Conservation (phyloP, 2,113 vertebrate species). For the Mirounga angustirostris region DNA sequence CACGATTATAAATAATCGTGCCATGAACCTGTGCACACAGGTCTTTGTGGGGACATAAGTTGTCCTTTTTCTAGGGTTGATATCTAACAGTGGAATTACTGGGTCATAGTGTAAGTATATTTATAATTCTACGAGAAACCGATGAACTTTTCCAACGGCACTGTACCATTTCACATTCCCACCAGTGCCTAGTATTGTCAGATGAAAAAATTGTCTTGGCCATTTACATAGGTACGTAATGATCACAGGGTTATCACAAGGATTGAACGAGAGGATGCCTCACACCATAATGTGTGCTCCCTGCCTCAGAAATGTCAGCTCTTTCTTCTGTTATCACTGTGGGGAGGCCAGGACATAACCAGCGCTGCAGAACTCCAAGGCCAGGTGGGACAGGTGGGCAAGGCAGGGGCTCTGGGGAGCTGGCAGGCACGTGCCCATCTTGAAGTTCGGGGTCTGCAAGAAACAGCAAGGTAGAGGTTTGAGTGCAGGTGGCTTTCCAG, state of each 20-base stretch:
- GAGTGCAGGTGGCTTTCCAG: neutral
- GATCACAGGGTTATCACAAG: neutral
- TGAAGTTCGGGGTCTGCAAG: neutral
- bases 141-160: neutral
- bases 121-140: neutral
- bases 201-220: neutral
- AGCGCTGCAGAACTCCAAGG: neutral
- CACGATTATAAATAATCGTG: neutral
- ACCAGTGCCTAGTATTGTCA: neutral
- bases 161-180: neutral
- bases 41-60: neutral
- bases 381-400: too few species aligned
- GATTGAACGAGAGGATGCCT: neutral
- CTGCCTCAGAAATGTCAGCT: neutral
- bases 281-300: accelerated
- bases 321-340: neutral
- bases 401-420: too few species aligned
- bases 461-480: neutral
- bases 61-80: neutral
- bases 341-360: neutral
- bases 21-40: neutral
- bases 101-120: neutral
- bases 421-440: neutral
- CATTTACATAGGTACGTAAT: neutral
- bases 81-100: neutral